Evolutionary conservation across 1,140 invertebrate species (phyloP).

Genomic region (Stegodyphus dumicola): DNA sequence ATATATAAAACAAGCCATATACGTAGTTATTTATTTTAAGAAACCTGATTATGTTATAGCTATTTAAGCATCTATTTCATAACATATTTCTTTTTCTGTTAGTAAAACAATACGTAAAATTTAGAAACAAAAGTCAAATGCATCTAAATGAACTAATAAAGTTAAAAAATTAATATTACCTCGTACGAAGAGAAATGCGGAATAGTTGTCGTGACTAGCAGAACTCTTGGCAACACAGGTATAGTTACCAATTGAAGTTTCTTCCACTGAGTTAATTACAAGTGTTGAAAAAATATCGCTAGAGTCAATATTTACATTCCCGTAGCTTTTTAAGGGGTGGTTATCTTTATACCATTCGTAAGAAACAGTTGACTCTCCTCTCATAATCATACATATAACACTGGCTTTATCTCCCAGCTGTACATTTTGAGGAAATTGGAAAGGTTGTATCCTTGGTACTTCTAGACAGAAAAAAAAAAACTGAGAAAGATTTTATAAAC

Average conservation of each 20-base stretch:
- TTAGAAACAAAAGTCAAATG: too few species aligned
- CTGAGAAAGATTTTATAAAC: neutral
- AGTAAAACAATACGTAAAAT: too few species aligned
- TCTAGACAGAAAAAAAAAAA: neutral
- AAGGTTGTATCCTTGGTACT: slow-evolving; percentile 28
- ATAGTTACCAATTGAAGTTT: slow-evolving; percentile 60
- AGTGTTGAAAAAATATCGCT: neutral
- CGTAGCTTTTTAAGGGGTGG: neutral
- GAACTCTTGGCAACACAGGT: slow-evolving; percentile 63
- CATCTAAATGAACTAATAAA: too few species aligned
- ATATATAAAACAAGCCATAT: too few species aligned
- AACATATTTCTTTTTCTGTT: too few species aligned
- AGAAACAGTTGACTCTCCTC: neutral
- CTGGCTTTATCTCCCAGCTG: slow-evolving; percentile 11
- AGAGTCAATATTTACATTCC: neutral
- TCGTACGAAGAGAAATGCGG: slow-evolving; percentile 54
- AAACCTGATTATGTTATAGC: too few species aligned
- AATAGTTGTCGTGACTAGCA: slow-evolving; percentile 58
- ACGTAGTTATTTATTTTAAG: too few species aligned
- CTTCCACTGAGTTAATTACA: neutral
- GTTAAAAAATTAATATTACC: slow-evolving; percentile 17
- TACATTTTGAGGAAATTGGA: slow-evolving; percentile 34
- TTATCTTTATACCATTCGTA: slow-evolving; percentile 31
- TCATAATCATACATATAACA: neutral
- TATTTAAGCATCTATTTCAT: too few species aligned